Base-by-base conservation (phyloP, 2,113 vertebrate species). In the Edolisoma coerulescens region DNA sequence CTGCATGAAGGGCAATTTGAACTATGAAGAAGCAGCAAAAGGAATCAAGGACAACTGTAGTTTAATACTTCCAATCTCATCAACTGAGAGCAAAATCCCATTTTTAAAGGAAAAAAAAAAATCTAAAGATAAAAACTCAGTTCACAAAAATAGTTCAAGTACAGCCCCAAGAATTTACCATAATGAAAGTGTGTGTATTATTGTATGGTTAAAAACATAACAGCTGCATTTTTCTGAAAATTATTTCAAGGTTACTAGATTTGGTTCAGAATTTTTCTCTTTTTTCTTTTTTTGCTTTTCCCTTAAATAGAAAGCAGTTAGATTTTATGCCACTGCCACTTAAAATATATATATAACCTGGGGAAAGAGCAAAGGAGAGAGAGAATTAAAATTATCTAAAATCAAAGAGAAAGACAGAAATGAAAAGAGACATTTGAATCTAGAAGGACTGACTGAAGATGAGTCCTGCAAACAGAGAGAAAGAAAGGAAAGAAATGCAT, bases 1-100 rank as follows among this genome's bases (percentile, higher is more conserved):
- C 98, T 95, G 96, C 98, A 99, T 98, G 98, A 99, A 99, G 98
- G 98, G 97, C 98, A 99, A 98, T 98, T 98, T 99, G 97, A 96
- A 98, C 97, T 84, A 95, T 96, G 97, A 98, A 98, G 97, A 98
- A 98, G 95, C 85, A 97, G 93, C 84, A 94, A 94, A 98, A 93
- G 97, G 98, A 98, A 98, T 97, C 85, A 97, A 98, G 97, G 97
- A 97, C 97, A 98, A 96, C 71, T 35, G 63, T 78, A 85, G 70
- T 93, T 96, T 96, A 93, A 95, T 87, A 89, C 56, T 85, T 94
- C 65, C 84, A 93, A 77, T 91, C 63, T 86, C 60, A 89, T 88
- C 80, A 91, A 73, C 77, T 65, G 61, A 93, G 74, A 92, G 93
- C 12, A 81, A 89, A 81, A 86, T 79, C 79, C 54, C 80, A 84